Conservation (phyloP, 1,140 invertebrate species). For the Drepana arcuata region DNA sequence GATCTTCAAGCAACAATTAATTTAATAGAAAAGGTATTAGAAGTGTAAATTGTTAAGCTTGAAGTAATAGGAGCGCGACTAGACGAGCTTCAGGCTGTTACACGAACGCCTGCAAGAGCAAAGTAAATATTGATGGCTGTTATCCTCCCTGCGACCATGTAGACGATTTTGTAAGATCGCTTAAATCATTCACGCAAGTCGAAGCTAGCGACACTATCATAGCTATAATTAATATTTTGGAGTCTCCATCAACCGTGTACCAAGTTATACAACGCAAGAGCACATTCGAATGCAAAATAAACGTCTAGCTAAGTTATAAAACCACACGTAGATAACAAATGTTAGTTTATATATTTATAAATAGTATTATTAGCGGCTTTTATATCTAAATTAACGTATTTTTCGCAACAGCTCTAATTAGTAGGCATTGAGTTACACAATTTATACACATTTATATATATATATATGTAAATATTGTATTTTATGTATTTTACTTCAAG, state of each 20-base stretch:
- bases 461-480: too few species aligned
- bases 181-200: constrained; percentile 28
- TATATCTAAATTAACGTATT: too few species aligned
- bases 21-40: constrained; percentile 92
- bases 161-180: constrained; percentile 28
- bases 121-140: constrained; percentile 34
- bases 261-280: constrained; percentile 8
- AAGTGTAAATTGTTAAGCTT: constrained; percentile 35
- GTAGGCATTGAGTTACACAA: too few species aligned
- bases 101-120: constrained; percentile 36
- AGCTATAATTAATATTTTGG: constrained; percentile 10
- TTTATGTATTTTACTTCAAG: too few species aligned
- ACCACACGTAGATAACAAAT: too few species aligned
- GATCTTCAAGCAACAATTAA: constrained; percentile 94
- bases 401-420: too few species aligned
- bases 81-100: constrained; percentile 45
- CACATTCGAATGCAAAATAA: too few species aligned
- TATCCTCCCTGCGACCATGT: constrained; percentile 23
- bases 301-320: too few species aligned
- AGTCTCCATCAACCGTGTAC: constrained; percentile 4
- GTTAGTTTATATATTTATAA: too few species aligned
- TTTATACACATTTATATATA: too few species aligned
- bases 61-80: constrained; percentile 39
- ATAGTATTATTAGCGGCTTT: too few species aligned
- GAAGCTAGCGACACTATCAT: constrained; percentile 25